phyloP scores from a whole-genome alignment of 2,888 invertebrate genomes.

The Ellobium chinense region DNA sequence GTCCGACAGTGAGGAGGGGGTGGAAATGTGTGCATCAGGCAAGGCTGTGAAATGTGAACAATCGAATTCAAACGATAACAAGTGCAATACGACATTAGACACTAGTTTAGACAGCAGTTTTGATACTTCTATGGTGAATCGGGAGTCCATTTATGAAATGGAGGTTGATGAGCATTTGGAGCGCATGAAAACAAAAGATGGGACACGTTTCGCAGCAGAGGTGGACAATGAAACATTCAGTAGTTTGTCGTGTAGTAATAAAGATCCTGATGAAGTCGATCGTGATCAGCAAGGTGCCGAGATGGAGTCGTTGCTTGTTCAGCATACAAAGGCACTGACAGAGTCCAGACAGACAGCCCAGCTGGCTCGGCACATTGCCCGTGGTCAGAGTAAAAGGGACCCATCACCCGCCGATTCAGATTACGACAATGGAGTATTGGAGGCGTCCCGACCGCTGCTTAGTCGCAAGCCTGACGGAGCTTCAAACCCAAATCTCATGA shows the following conservation, averaged over 20 bases:
- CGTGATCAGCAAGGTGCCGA: conserved; percentile 28
- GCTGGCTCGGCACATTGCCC: conserved; percentile 44
- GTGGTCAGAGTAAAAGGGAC: conserved; percentile 7
- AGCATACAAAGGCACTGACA: conserved; percentile 49
- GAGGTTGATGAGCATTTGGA: conserved; percentile 76
- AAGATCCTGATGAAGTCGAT: conserved; percentile 64
- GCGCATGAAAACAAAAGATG: conserved; percentile 55
- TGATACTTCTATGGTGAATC: conserved; percentile 64
- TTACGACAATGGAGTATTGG: conserved; percentile 48
- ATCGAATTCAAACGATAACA: neutral
- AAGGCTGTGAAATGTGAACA: neutral
- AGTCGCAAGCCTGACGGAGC: conserved; percentile 88
- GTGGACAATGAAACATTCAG: conserved; percentile 74
- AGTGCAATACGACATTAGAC: conserved; percentile 43
- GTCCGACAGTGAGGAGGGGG: conserved; percentile 31
- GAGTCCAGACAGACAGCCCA: conserved; percentile 47
- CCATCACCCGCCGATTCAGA: conserved; percentile 34
- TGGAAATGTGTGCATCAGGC: neutral
- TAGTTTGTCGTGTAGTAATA: conserved; percentile 68
- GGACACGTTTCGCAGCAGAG: conserved; percentile 53
- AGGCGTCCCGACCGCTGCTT: conserved; percentile 51
- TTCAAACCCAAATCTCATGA: conserved; percentile 90
- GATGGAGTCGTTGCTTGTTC: conserved; percentile 45
- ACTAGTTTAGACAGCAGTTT: conserved; percentile 62
- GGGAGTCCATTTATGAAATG: conserved; percentile 75